These are phyloP conservation scores for Hormaphis cornu DNA, from an alignment of 1,140 invertebrate species.

Conservation along the genomic window DNA sequence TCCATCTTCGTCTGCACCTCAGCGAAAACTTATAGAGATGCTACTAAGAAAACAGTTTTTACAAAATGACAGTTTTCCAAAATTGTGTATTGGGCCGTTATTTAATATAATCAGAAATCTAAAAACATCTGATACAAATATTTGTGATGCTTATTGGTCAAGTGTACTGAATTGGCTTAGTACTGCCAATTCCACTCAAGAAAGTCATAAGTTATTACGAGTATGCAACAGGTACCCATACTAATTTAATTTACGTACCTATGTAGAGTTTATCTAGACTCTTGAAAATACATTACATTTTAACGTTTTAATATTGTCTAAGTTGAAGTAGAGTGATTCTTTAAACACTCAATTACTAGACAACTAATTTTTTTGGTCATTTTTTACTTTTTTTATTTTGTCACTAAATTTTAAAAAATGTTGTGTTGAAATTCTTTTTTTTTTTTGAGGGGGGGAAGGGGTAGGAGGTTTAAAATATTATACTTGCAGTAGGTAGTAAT, in stretches of 20 bases:
- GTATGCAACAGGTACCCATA: slow-evolving; percentile 17
- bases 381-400: too few relatives aligned
- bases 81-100: slow-evolving; percentile 1
- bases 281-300: too few relatives aligned
- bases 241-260: neutral
- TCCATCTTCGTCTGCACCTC: neutral
- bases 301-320: too few relatives aligned
- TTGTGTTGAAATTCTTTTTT: too few relatives aligned
- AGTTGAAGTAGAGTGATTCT: too few relatives aligned
- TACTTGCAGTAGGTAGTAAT: too few relatives aligned
- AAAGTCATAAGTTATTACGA: neutral
- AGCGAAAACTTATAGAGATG: neutral
- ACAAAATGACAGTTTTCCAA: neutral
- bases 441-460: too few relatives aligned
- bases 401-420: too few relatives aligned
- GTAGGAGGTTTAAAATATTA: too few relatives aligned
- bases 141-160: slow-evolving; percentile 22
- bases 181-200: neutral
- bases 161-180: slow-evolving; percentile 13
- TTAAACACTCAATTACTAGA: too few relatives aligned
- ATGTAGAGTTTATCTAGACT: too few relatives aligned
- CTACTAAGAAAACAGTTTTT: slow-evolving; percentile 24
- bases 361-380: too few relatives aligned
- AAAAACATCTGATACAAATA: slow-evolving; percentile 9
- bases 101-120: slow-evolving; percentile 21